Base-by-base conservation (phyloP, 2,797 vertebrate species). In the Neosilurus hyrtlii region DNA sequence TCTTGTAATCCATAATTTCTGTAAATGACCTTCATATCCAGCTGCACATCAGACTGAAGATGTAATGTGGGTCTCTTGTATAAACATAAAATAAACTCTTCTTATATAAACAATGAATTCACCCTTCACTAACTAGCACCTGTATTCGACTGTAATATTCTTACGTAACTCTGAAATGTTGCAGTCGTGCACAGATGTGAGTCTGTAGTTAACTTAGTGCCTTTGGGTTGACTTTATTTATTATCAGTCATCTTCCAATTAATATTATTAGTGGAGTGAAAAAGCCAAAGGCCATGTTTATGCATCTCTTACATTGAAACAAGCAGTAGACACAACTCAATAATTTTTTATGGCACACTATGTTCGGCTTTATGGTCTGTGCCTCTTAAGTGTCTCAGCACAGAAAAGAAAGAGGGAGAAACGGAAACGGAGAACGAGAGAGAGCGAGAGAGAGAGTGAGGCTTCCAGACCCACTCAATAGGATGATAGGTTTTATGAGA, bases 131-230 rank as follows among this genome's bases (percentile, higher is more conserved):
- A 56, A 10, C 65, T 56, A 81, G 71, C 71, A 67, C 61, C 66
- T 86, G 71, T 37, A 14, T 81, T 54, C 37, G 8, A 56, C 43
- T 35, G 30, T 78, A 71, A 61, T 83, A 78, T 77, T 57, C 30
- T 78, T 73, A 80, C 52, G 52, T 63, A 84, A 85, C 76, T 61
- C 59, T 37, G 24, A 66, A 59, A 72, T 71, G 20, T 84, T 37
- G 51, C 82, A 74, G 15, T 84, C 30, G 49, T 57, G 37, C 79
- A 52, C 81, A 85, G 82, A 72, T 79, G 74, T 59, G 83, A 80
- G 82, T 76, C 83, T 86, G 66, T 61, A 70, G 87, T 91, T 85
- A 87, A 89, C 86, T 87, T 87, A 77, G 65, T 80, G 86, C 87
- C 61, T 65, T 24, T 52, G 49, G 83, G 82, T 75, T 86, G 81